phyloP scores from a whole-genome alignment of 2,797 vertebrate genomes.

The Danio albolineatus region DNA sequence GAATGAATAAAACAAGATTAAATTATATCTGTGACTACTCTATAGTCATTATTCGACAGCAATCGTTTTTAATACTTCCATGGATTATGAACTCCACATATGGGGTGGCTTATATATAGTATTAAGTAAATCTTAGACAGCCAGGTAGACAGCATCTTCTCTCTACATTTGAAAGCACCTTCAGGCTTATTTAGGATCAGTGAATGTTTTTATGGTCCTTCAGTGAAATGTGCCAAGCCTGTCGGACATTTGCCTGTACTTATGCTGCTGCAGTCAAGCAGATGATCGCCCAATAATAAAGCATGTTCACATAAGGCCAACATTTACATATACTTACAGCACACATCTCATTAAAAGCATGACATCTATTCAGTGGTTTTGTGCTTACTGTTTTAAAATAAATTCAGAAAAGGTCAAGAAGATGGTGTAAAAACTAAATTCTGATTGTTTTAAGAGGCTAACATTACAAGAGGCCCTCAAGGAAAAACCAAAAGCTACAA shows the following conservation, averaged over 20 bases:
- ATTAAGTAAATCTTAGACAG: neutral
- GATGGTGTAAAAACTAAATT: neutral
- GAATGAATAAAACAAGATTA: neutral
- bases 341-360: neutral
- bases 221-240: neutral
- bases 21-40: neutral
- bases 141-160: slow-evolving; percentile 17
- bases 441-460: neutral
- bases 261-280: neutral
- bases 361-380: neutral
- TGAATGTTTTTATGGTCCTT: neutral
- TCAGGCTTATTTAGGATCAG: slow-evolving; percentile 4
- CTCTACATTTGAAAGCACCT: neutral
- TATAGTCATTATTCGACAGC: neutral
- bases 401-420: neutral
- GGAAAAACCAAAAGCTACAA: neutral
- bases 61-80: neutral
- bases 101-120: neutral
- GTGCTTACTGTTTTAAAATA: neutral
- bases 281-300: neutral
- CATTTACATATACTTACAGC: slow-evolving; percentile 18
- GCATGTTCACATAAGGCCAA: neutral
- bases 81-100: slow-evolving; percentile 3
- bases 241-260: neutral
- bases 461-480: neutral